Conservation (phyloP, 1,140 invertebrate species). For the Aphaenogaster rudis region DNA sequence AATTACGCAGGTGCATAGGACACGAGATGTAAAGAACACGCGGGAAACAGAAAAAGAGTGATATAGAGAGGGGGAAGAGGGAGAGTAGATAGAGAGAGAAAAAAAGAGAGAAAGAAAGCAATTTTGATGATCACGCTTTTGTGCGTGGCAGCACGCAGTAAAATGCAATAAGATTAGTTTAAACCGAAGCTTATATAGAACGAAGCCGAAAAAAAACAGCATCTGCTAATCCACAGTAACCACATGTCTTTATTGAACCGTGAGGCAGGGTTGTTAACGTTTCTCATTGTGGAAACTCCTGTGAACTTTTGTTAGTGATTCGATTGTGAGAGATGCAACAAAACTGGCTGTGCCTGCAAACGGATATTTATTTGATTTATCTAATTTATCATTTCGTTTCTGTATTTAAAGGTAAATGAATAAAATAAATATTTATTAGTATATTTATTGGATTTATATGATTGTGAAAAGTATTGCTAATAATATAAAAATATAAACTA, state of each 20-base stretch:
- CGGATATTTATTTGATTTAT: background rate
- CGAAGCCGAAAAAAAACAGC: slow-evolving; percentile 1
- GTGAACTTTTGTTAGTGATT: slow-evolving; percentile 19
- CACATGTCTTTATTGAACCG: slow-evolving; percentile 24
- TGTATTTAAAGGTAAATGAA: background rate
- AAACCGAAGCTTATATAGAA: slow-evolving; percentile 20
- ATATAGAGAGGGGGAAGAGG: background rate
- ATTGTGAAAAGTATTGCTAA: background rate
- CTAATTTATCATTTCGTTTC: background rate
- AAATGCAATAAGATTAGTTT: slow-evolving; percentile 39
- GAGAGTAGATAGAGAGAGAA: background rate
- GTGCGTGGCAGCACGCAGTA: background rate
- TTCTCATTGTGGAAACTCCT: background rate
- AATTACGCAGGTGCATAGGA: background rate
- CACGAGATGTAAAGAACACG: background rate
- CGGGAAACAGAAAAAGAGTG: background rate
- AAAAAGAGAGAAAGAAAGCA: background rate
- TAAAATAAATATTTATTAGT: background rate
- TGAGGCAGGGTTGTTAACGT: slow-evolving; percentile 12
- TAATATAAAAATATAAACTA: background rate
- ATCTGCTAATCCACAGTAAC: slow-evolving; percentile 14
- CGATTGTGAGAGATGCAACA: background rate
- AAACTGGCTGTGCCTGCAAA: background rate
- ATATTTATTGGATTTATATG: background rate
- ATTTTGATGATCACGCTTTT: slow-evolving; percentile 33